Evolutionary conservation across 2,113 vertebrate species (phyloP), one percentile per base, ranked within the genome.

Genomic region (Pterophyllum scalare): DNA sequence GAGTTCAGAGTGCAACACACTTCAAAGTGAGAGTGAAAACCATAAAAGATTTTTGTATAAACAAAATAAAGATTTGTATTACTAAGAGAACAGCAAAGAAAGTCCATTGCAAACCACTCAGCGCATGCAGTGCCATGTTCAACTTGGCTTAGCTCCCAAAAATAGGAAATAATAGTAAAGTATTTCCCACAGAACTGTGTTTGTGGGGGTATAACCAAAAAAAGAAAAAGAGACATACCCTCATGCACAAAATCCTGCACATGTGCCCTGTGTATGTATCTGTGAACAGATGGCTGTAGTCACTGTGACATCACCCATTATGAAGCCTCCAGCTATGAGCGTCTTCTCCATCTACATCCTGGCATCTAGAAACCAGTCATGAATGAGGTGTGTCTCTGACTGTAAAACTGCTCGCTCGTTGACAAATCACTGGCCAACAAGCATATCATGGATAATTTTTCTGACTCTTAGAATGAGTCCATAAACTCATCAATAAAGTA

Each of bases 21-120:
- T 7, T 7, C 13, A 59, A 49, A 28, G 38, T 43, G 60, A 31
- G 20, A 59, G 17, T 11, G 7, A 54, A 22, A 20, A 79, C 12
- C 28, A 79, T 11, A 22, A 67, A 58, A 76, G 33, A 43, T 35
- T 64, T 22, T 43, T 75, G 24, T 60, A 31, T n/a, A 76, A 70
- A 84, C 46, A 75, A 74, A 1, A 22, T 72, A 12, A 59, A 79
- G 24, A 70, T 75, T 72, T 54, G 56, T 24, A 72, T 60, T 87
- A 87, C 84, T 84, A 74, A 79, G 78, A 59, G 86, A 80, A 84
- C 87, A 83, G 82, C 79, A 83, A 81, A 88, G 38, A 61, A 76
- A 72, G 59, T 62, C 81, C 75, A 83, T 67, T 89, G 83, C 75
- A 91, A 91, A 90, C 79, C 90, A 88, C 90, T 93, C 84, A 88